Evolutionary conservation across 2,888 invertebrate genomes (phyloP).

Genomic region (Syritta pipiens): DNA sequence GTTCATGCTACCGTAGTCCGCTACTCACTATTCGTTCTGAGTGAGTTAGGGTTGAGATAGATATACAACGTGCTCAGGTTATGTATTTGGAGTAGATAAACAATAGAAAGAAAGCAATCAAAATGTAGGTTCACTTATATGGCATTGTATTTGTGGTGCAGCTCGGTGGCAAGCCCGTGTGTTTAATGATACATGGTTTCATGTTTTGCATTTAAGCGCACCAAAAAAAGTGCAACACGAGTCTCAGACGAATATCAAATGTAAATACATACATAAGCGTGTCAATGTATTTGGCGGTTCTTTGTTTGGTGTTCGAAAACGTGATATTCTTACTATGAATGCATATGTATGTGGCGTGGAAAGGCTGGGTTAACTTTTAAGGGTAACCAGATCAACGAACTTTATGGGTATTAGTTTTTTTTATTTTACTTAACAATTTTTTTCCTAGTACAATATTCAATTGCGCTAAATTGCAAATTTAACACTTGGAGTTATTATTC

Average conservation of each 20-base stretch:
- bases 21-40: constrained; percentile 28
- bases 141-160: constrained; percentile 8
- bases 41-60: constrained; percentile 48
- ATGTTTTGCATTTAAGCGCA: constrained; percentile 30
- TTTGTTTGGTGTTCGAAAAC: constrained; percentile 9
- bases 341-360: constrained; percentile 5
- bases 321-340: constrained; percentile 1
- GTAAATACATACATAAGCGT: background rate
- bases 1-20: constrained; percentile 24
- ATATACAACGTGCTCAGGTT: constrained; percentile 51
- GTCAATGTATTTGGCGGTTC: constrained; percentile 13
- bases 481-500: too few relatives aligned
- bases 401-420: too few relatives aligned
- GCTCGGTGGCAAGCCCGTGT: constrained; percentile 12
- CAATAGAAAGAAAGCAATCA: constrained; percentile 15
- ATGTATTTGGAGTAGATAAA: constrained; percentile 33
- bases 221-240: constrained; percentile 25
- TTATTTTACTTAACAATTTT: too few relatives aligned
- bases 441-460: too few relatives aligned
- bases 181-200: constrained; percentile 16
- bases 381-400: constrained; percentile 42
- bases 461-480: too few relatives aligned
- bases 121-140: constrained; percentile 15
- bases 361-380: constrained; percentile 5
- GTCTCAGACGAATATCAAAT: background rate